Evolutionary conservation across 2,888 invertebrate genomes (phyloP).

Genomic region (Nycteola revayana): DNA sequence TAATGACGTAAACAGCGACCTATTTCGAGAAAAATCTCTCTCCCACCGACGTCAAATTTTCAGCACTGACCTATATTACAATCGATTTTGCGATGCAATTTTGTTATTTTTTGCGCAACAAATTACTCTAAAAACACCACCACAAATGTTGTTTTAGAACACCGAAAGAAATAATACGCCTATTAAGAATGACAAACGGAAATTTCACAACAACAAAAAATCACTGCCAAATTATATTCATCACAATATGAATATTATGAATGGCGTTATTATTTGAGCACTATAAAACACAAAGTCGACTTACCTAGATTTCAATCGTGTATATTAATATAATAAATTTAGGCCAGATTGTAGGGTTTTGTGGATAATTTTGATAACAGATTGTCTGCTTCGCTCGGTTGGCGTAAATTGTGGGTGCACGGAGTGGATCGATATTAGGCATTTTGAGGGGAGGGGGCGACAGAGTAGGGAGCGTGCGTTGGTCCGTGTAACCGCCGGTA

Average conservation of each 20-base stretch:
- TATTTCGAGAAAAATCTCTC: slow-evolving; percentile 56
- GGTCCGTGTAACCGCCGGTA: slow-evolving; percentile 54
- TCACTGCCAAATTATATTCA: too few relatives aligned
- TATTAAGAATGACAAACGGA: too few relatives aligned
- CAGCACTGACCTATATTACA: slow-evolving; percentile 35
- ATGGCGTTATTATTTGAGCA: too few relatives aligned
- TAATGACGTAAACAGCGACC: slow-evolving; percentile 53
- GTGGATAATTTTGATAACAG: slow-evolving; percentile 49
- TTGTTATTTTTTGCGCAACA: background rate
- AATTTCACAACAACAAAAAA: slow-evolving; percentile 24
- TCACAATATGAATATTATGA: too few relatives aligned
- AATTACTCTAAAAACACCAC: too few relatives aligned
- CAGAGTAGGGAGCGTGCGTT: slow-evolving; percentile 32
- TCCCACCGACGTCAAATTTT: slow-evolving; percentile 32
- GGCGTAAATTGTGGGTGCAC: slow-evolving; percentile 59
- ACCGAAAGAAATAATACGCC: too few relatives aligned
- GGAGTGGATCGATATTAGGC: slow-evolving; percentile 65
- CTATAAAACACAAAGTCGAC: slow-evolving; percentile 26
- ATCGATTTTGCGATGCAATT: background rate
- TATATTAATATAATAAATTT: slow-evolving; percentile 36
- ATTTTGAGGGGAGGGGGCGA: slow-evolving; percentile 38
- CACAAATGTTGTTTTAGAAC: too few relatives aligned
- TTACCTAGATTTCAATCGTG: slow-evolving; percentile 6
- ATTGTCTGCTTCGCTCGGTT: slow-evolving; percentile 57
- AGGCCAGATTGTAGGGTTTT: slow-evolving; percentile 51